Percentiles rank a stretch among this genome's conserved stretches.
These are phyloP conservation scores for Hylia prasina DNA, from an alignment of 2,113 vertebrate species.

Conservation along the genomic window DNA sequence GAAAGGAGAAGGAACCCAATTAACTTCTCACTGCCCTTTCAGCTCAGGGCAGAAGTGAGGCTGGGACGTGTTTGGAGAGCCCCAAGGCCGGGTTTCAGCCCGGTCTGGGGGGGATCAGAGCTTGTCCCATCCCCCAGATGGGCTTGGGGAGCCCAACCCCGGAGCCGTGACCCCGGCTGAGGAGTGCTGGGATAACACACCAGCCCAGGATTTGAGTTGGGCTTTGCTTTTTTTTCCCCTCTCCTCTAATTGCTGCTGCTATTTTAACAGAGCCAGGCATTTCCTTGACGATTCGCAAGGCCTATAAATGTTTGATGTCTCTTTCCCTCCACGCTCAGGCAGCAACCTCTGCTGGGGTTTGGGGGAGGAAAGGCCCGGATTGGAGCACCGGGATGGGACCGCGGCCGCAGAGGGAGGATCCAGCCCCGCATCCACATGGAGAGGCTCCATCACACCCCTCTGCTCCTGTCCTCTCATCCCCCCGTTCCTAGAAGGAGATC, in stretches of 20 bases:
- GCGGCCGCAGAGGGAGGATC: background rate
- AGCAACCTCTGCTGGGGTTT: background rate
- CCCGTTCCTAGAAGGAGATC: constrained; percentile 5
- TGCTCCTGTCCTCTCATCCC: background rate
- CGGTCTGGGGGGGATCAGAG: background rate
- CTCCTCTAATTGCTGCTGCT: background rate
- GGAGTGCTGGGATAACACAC: background rate
- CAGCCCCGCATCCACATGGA: background rate
- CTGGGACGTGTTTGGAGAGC: background rate
- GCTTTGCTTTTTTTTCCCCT: fast-evolving
- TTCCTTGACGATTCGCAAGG: background rate
- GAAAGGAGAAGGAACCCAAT: background rate
- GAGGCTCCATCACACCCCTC: background rate
- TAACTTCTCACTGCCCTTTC: background rate
- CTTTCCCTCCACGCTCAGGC: background rate
- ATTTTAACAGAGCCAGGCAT: constrained; percentile 8
- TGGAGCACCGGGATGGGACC: fast-evolving
- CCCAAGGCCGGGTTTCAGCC: fast-evolving
- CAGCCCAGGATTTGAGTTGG: fast-evolving
- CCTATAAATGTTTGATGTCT: constrained; percentile 41
- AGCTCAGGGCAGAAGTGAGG: fast-evolving
- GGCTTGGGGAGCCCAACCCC: background rate
- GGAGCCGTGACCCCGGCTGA: background rate
- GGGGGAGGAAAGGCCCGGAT: fast-evolving
- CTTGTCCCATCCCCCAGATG: background rate